Base-by-base conservation (phyloP, 1,140 invertebrate species). In the Drosophila varians region DNA sequence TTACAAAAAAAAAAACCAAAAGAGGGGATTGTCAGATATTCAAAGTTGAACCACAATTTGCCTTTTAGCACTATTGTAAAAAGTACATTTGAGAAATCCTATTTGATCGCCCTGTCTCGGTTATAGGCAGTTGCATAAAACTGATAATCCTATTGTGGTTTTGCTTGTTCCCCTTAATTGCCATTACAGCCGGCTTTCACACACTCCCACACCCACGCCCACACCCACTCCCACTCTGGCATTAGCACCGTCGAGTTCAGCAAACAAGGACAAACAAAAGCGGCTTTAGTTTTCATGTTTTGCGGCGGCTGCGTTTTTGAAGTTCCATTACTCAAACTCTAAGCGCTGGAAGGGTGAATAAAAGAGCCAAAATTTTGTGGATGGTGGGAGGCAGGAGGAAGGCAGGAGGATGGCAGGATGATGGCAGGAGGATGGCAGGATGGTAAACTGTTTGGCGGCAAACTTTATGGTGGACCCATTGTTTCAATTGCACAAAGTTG, bases 101-200 rank as follows among this genome's bases (percentile, higher is more conserved):
- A 60, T 72, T 78, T 65, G 38, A 77, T 52, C 56, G 46, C 53
- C 54, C 72, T 65, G 62, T 74, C 55, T 45, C 72, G 46, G 60
- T 77, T 73, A 86, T 86, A 73, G 60, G 68, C 68, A 74, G 70
- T 53, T 43, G 52, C 76, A 70, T 43, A 47, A 79, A 74, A 58
- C 68, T 64, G 77, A 77, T 87, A 87, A 87, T 80, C 82, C 77
- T 77, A 87, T 87, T 87, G 82, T 68, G 82, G 82, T 77, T 87
- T 68, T 56, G 65, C 75, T 62, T 61, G 58, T 42, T 38, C 46
- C 55, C 64, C 61, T 74, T 87, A 82, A 87, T 82, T 87, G 74
- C 57, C 72, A 55, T 65, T 60, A 65, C 74, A 74, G 57, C n/a
- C 34, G 48, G 11, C 54, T n/a, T 12, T 25, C 53, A 51, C 40